A percentile compares a stretch with the other conserved stretches of the same genome.
phyloP scores from a whole-genome alignment of 2,113 vertebrate species.

The Oncorhynchus masou region DNA sequence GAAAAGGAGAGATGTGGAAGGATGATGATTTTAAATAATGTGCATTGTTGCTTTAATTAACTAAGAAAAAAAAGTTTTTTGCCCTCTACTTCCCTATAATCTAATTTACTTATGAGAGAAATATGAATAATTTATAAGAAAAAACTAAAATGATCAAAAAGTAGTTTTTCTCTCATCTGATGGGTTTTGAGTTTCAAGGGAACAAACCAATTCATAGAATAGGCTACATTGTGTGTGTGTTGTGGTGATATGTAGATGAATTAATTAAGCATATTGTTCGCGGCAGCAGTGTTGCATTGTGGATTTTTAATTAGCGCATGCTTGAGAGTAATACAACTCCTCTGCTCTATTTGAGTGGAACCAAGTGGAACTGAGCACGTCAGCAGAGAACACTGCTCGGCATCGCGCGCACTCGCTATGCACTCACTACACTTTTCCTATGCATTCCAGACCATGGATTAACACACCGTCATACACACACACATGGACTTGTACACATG shows the following conservation, averaged over 20 bases:
- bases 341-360: constrained; percentile 62
- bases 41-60: constrained; percentile 2
- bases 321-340: constrained; percentile 68
- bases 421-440: neutral
- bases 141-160: too few relatives aligned
- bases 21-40: neutral
- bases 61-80: too few relatives aligned
- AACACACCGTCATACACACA: constrained; percentile 1
- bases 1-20: neutral
- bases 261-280: constrained; percentile 73
- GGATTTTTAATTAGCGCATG: constrained; percentile 75
- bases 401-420: constrained; percentile 9
- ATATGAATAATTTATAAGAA: too few relatives aligned
- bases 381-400: constrained; percentile 35
- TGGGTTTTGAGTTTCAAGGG: neutral
- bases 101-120: too few relatives aligned
- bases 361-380: constrained; percentile 67
- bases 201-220: constrained; percentile 9
- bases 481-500: too few relatives aligned
- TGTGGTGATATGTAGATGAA: constrained; percentile 64
- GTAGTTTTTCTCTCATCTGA: too few relatives aligned
- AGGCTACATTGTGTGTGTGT: constrained; percentile 5
- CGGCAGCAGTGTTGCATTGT: constrained; percentile 52
- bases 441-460: constrained; percentile 28
- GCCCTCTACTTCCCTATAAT: too few relatives aligned